Conservation (phyloP, 2,797 vertebrate genomes). For the Fratercula arctica region DNA sequence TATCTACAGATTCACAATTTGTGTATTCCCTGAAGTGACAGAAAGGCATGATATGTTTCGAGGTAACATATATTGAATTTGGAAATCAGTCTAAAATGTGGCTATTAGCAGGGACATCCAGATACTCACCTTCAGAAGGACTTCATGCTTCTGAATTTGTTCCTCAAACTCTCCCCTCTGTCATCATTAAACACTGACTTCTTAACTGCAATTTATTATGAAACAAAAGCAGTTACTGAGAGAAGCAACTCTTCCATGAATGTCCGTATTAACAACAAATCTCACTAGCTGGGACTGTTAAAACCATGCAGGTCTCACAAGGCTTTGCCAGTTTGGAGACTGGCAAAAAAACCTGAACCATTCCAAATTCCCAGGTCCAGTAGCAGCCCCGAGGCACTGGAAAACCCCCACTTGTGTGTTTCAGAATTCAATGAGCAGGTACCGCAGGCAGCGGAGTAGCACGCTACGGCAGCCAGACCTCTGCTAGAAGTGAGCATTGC, state of each 20-base stretch:
- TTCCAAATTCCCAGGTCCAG: not conserved
- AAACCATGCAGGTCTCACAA: not conserved
- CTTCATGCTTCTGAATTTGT: not conserved
- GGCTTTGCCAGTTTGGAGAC: not conserved
- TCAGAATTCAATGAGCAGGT: not conserved
- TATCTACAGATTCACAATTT: not conserved
- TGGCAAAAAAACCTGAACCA: not conserved
- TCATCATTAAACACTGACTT: not conserved
- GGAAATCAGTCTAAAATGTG: not conserved
- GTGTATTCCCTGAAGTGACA: not conserved
- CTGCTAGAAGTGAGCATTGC: not conserved
- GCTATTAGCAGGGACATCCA: not conserved
- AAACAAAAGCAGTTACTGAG: not conserved
- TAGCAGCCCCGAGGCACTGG: fast-evolving
- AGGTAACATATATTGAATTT: not conserved
- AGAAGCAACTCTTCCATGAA: not conserved
- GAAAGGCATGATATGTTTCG: not conserved
- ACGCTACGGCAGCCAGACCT: not conserved
- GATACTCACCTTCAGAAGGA: not conserved
- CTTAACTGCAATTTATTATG: not conserved
- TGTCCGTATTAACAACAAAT: not conserved
- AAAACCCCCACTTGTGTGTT: not conserved
- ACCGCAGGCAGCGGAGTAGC: not conserved
- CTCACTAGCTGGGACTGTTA: not conserved
- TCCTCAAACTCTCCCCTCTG: not conserved